These are phyloP conservation scores for Myrmophylax atrothorax DNA, from an alignment of 2,113 vertebrate genomes.

Conservation along the genomic window DNA sequence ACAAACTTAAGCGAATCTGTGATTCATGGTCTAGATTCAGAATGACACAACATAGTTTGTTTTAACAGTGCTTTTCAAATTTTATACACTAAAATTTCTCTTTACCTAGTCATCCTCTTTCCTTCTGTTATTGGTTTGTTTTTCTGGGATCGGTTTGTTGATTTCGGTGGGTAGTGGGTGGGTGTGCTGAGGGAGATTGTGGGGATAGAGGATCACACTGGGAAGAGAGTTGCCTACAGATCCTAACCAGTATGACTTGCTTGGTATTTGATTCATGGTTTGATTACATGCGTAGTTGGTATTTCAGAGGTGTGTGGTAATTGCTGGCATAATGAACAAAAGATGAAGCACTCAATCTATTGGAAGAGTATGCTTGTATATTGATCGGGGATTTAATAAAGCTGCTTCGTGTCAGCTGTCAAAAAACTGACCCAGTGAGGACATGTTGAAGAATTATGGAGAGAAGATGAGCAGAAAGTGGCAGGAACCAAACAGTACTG, in stretches of 20 bases:
- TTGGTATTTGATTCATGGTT: neutral
- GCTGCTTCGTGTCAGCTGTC: neutral
- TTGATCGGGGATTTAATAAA: neutral
- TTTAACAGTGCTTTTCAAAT: neutral
- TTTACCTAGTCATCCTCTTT: neutral
- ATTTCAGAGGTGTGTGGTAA: neutral
- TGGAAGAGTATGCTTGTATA: neutral
- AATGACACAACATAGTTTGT: neutral
- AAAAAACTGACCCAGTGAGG: neutral
- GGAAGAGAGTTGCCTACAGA: neutral
- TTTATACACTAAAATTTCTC: neutral
- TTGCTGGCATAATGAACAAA: neutral
- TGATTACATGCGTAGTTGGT: neutral
- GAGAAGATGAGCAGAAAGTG: neutral
- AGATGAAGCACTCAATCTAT: neutral
- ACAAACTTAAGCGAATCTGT: neutral
- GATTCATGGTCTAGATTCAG: neutral
- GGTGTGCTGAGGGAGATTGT: neutral
- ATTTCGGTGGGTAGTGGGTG: fast-evolving
- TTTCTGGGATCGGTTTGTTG: neutral
- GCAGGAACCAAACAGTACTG: neutral
- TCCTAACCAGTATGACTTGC: neutral
- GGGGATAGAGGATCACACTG: fast-evolving
- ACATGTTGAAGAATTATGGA: neutral
- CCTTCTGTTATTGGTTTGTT: neutral